Base-by-base conservation (phyloP, 2,797 vertebrate genomes). In the Sebastes matsubarae region DNA sequence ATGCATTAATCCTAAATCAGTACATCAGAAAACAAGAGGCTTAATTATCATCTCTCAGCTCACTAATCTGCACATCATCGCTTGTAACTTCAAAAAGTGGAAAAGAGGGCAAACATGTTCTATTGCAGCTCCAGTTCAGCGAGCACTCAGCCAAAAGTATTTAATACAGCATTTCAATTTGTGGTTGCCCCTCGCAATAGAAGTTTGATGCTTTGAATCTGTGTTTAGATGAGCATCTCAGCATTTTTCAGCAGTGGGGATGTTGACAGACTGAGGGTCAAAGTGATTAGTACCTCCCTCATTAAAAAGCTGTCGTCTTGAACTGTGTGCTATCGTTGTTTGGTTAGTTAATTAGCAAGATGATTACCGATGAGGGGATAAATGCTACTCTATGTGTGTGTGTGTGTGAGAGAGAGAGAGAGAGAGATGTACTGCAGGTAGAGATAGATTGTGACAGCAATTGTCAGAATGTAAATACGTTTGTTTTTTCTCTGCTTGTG, bases 331-430 rank as follows among this genome's bases (percentile, higher is more conserved):
- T 81, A 27, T 79, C 60, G n/a, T 84, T 87, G 87, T 87, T 92
- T 88, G 82, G 71, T 77, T 89, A 22, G 81, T 74, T 91, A 90
- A 92, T 93, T 91, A 88, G 80, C 18, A 32, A 75, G 80, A 84
- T 87, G 77, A 90, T 90, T 82, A 87, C 89, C 74, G 77, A 91
- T 84, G 86, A 84, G 81, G 68, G 78, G 80, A 82, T 79, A 69
- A 81, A 83, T 80, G 57, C 67, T 64, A 3, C 34, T 75, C 38
- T 80, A 79, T 68, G 46, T 29, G 59, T n/a, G 46, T 20, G 24
- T 64, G 14, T 52, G 64, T 52, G 34, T 0, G 36, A 4, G 50
- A 9, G 59, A 8, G 55, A 27, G 29, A 12, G 11, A 34, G 30
- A 8, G 25, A 32, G 13, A 63, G 14, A 25, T 58, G 7, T 27